phyloP scores from a whole-genome alignment of 2,113 vertebrate genomes.

The Thymallus thymallus region DNA sequence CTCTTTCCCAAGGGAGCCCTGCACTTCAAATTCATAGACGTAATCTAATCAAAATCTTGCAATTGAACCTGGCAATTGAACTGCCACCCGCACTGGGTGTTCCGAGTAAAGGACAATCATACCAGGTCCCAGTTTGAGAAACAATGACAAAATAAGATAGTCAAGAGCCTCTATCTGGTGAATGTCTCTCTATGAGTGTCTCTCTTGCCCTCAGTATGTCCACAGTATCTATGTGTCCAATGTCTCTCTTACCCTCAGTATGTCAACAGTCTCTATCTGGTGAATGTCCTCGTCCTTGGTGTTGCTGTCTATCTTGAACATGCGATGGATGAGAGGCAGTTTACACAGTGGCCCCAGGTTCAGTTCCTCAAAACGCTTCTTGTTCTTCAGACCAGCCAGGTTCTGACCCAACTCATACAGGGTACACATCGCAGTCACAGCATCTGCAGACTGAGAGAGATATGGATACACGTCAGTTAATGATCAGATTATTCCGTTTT shows the following conservation, averaged over 20 bases:
- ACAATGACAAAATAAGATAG: too few species aligned
- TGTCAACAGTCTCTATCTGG: constrained; percentile 74
- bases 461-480: too few species aligned
- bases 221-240: neutral
- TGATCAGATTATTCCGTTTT: neutral
- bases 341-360: constrained; percentile 78
- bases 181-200: too few species aligned
- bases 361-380: constrained; percentile 75
- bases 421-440: constrained; percentile 65
- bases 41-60: too few species aligned
- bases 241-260: constrained; percentile 66
- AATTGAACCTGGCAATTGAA: too few species aligned
- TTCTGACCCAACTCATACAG: constrained; percentile 74
- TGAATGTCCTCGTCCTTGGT: constrained; percentile 76
- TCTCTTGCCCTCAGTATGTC: too few species aligned
- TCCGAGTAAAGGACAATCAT: too few species aligned
- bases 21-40: too few species aligned
- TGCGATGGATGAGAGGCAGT: constrained; percentile 68
- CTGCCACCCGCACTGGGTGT: too few species aligned
- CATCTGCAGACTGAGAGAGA: constrained; percentile 59
- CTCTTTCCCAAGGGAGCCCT: too few species aligned
- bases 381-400: constrained; percentile 74
- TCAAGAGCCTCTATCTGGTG: too few species aligned
- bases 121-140: too few species aligned
- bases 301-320: constrained; percentile 72